Percentiles rank a stretch among this genome's conserved stretches.
phyloP scores from a whole-genome alignment of 2,113 vertebrate genomes.

The Onychorhynchus coronatus region DNA sequence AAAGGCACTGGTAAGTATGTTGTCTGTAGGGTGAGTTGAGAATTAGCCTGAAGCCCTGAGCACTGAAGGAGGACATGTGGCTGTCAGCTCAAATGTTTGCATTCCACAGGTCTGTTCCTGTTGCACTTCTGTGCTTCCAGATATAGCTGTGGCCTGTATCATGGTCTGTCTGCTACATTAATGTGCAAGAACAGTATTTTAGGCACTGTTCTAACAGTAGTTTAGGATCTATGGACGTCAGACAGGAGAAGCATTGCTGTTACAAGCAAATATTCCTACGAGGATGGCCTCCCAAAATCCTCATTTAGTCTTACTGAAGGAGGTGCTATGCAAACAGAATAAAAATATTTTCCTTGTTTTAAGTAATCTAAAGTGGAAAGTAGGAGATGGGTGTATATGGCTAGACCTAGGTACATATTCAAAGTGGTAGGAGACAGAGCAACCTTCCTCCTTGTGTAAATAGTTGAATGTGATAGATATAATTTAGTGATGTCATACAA shows the following conservation, averaged over 20 bases:
- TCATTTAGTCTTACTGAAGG: background rate
- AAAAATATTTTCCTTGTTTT: background rate
- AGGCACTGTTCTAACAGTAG: background rate
- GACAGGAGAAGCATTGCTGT: background rate
- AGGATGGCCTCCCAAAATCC: background rate
- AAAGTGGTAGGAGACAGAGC: background rate
- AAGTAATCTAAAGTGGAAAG: background rate
- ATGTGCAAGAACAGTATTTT: background rate
- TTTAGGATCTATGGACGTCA: background rate
- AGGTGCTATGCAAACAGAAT: background rate
- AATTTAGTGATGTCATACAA: background rate
- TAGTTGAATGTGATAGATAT: background rate
- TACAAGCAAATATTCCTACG: fast-evolving
- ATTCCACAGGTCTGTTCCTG: background rate
- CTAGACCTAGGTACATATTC: background rate
- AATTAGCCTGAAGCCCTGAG: background rate
- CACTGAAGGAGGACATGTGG: background rate
- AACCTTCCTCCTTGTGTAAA: background rate
- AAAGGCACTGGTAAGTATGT: background rate
- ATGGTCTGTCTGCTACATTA: fast-evolving
- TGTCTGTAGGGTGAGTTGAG: background rate
- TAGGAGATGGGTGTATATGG: background rate
- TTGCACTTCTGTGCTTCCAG: background rate
- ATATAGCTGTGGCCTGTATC: background rate
- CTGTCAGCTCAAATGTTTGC: background rate